Evolutionary conservation across 2,888 invertebrate genomes (phyloP), one percentile per base, ranked within the genome.

Genomic region (Pegoplata infirma): DNA sequence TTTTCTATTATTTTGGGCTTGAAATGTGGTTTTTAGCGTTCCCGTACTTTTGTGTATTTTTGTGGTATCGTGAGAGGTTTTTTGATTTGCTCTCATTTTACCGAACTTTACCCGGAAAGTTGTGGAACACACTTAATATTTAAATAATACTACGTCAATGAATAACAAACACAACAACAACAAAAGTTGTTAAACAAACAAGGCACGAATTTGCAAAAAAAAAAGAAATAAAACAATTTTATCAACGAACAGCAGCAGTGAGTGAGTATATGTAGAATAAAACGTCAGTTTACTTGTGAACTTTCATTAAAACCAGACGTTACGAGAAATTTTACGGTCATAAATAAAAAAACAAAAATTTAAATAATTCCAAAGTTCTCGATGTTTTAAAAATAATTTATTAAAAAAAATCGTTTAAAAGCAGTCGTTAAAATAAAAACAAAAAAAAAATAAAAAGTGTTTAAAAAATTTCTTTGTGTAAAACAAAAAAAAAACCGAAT

Each of bases 231-330:
- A 55, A 32, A 3, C 2, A 10, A 40, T 51, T n/a, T n/a, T 28
- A 23, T 19, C 25, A 61, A 21, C 25, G 36, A 59, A 36, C 66
- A n/a, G n/a, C n/a, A n/a, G n/a, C n/a, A 32, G 25, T 59, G 21
- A 59, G 16, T n/a, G n/a, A n/a, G n/a, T n/a, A n/a, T n/a, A n/a
- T n/a, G n/a, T 14, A 7, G n/a, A 47, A 53, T 19, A 2, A 59
- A 25, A 59, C 6, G 17, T 59, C 61, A 74, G 69, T 71, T 79
- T 69, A 55, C 36, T 59, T 56, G 17, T 64, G 61, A 66, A 56
- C 59, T 49, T 59, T 61, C 8, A 19, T 53, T 64, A 55, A 47
- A 66, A 64, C 17, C 23, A 59, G 51, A 36, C 55, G 64, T 44
- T 66, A 8, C 7, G 21, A 17, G 7, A 7, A 44, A 17, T 32